These are phyloP conservation scores for Agrilus biguttatus DNA, from an alignment of 2,888 invertebrate species.

Conservation along the genomic window DNA sequence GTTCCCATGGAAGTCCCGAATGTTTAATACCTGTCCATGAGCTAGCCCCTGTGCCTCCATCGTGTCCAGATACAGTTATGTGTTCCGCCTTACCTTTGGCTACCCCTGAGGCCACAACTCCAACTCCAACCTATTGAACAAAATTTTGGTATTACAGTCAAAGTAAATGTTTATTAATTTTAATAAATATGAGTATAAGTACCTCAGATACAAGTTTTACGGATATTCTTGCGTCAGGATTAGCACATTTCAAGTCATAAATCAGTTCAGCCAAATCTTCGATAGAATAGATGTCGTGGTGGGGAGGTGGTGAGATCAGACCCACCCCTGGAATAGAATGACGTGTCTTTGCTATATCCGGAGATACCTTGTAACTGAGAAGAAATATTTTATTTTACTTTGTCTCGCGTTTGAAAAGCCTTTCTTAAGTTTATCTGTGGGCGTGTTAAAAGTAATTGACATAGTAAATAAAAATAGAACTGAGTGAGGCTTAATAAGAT, in stretches of 20 bases:
- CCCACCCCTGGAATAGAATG: slow-evolving; percentile 96
- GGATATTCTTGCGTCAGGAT: slow-evolving; percentile 87
- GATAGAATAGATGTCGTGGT: slow-evolving; percentile 99
- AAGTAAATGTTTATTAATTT: neutral
- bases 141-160: neutral
- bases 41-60: slow-evolving; percentile 97
- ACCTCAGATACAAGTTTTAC: slow-evolving; percentile 93
- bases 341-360: slow-evolving; percentile 87
- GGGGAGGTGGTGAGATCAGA: slow-evolving; percentile 95
- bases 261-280: slow-evolving; percentile 97
- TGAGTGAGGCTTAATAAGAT: neutral
- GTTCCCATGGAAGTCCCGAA: slow-evolving; percentile 97
- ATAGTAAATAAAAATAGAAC: neutral
- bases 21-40: slow-evolving; percentile 99
- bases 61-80: slow-evolving; percentile 96
- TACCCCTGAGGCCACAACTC: slow-evolving; percentile 97
- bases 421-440: neutral
- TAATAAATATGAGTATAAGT: neutral
- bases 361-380: slow-evolving; percentile 63
- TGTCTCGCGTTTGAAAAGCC: neutral
- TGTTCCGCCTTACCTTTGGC: slow-evolving; percentile 99
- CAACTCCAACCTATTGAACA: slow-evolving; percentile 64
- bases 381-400: slow-evolving; percentile 3
- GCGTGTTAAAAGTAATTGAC: neutral
- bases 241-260: slow-evolving; percentile 95